Evolutionary conservation across 2,888 invertebrate species (phyloP).

Genomic region (Blomia tropicalis): DNA sequence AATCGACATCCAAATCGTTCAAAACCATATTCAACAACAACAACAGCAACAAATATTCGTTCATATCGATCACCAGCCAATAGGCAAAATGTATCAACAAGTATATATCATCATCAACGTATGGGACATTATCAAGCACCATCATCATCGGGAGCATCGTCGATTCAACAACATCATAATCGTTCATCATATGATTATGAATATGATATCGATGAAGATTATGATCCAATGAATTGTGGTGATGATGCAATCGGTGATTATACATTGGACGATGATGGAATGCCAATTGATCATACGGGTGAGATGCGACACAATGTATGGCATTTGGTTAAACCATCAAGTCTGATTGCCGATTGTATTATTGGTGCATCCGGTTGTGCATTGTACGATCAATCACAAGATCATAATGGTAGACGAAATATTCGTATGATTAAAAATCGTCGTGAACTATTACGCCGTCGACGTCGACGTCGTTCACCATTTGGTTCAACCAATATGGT

Average conservation of each 20-base stretch:
- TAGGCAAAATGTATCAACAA: too few relatives aligned
- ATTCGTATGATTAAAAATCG: not conserved
- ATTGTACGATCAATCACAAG: not conserved
- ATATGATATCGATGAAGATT: not conserved
- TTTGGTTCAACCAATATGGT: not conserved
- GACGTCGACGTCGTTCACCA: not conserved
- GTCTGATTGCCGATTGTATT: slow-evolving; percentile 5
- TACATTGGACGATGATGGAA: not conserved
- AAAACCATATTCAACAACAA: not conserved
- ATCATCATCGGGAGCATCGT: too few relatives aligned
- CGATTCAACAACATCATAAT: too few relatives aligned
- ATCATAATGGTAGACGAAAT: not conserved
- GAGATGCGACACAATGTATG: slow-evolving; percentile 37
- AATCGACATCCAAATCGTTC: not conserved
- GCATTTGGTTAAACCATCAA: slow-evolving; percentile 63
- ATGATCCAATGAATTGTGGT: not conserved
- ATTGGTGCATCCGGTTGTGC: not conserved
- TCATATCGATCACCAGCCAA: not conserved
- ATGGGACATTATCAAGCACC: too few relatives aligned
- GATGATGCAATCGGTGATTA: too few relatives aligned
- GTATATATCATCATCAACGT: too few relatives aligned
- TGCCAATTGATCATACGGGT: not conserved
- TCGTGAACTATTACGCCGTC: slow-evolving; percentile 6
- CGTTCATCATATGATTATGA: not conserved
- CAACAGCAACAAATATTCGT: not conserved